Base-by-base conservation (phyloP, 2,888 invertebrate genomes). In the Incurvaria masculella region DNA sequence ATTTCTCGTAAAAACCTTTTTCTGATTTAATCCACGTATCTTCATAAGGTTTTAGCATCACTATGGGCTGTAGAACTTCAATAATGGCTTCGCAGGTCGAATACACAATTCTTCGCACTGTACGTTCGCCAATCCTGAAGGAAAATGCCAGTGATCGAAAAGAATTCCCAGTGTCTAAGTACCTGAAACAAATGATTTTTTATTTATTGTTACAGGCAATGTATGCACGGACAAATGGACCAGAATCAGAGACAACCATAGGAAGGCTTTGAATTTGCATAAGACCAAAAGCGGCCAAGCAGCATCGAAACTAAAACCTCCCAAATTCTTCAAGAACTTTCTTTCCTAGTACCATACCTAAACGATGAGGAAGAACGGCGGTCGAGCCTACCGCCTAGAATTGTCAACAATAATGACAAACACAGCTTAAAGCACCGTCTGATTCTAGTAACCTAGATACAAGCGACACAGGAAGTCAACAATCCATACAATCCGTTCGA, bases 211-310 rank as follows among this genome's bases (percentile, higher is more conserved):
- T 54, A 45, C 52, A 54, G 50, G 49, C 40, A 46, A 44, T 42
- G 47, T 42, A 45, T 53, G 53, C 46, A 51, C 45, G 47, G 51
- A 51, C 18, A 40, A 48, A 46, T 53, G 53, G 52, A 51, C 48
- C 18, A 49, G 49, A 52, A 51, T 55, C 33, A 48, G 53, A 40
- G 55, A 55, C 42, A 50, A 52, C 40, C 40, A 50, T 44, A 18
- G 53, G 38, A 52, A 52, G 46, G 52, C 56, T 44, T 45, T 53
- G 50, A 53, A 52, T 49, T 46, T 54, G 42, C 48, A 54, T 41
- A 53, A 54, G 47, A 56, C 54, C 42, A 55, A 53, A 52, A 52
- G 52, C 45, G 55, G 52, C 44, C 52, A 56, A 51, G 53, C 54
- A 43, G 55, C 54, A 45, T 48, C 50, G 47, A 52, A 53, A 49